Evolutionary conservation across 2,797 vertebrate species (phyloP).

Genomic region (Sphenodon punctatus): DNA sequence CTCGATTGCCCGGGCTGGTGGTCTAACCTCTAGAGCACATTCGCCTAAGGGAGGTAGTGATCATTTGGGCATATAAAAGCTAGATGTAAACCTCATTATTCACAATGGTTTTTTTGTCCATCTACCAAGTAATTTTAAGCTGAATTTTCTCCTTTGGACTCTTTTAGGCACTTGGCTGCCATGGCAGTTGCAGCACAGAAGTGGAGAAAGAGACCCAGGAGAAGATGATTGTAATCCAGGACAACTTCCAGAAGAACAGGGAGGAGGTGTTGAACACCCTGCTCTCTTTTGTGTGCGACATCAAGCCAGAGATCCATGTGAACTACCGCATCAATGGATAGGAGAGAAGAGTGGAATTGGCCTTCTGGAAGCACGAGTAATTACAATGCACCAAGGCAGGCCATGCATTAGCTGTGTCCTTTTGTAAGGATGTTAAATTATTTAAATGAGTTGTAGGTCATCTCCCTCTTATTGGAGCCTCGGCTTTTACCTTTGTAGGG

Average conservation of each 20-base stretch:
- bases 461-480: background rate
- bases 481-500: conserved; percentile 9
- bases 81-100: too few species aligned
- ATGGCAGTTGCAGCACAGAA: conserved; percentile 79
- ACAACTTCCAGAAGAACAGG: conserved; percentile 77
- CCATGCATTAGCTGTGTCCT: conserved; percentile 6
- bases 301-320: conserved; percentile 81
- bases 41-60: too few species aligned
- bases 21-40: too few species aligned
- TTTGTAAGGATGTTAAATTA: conserved; percentile 60
- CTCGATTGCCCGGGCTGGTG: too few species aligned
- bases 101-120: rapidly evolving
- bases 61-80: too few species aligned
- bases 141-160: background rate
- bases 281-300: conserved; percentile 78
- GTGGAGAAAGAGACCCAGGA: conserved; percentile 81
- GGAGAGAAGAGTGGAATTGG: background rate
- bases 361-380: background rate
- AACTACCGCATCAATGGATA: conserved; percentile 83
- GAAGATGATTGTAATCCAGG: conserved; percentile 79
- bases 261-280: conserved; percentile 79
- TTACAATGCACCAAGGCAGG: conserved; percentile 4
- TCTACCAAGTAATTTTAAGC: background rate
- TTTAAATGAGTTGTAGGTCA: conserved; percentile 51
- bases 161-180: conserved; percentile 78